phyloP scores from a whole-genome alignment of 2,888 invertebrate species.

The Athrips mouffetella region DNA sequence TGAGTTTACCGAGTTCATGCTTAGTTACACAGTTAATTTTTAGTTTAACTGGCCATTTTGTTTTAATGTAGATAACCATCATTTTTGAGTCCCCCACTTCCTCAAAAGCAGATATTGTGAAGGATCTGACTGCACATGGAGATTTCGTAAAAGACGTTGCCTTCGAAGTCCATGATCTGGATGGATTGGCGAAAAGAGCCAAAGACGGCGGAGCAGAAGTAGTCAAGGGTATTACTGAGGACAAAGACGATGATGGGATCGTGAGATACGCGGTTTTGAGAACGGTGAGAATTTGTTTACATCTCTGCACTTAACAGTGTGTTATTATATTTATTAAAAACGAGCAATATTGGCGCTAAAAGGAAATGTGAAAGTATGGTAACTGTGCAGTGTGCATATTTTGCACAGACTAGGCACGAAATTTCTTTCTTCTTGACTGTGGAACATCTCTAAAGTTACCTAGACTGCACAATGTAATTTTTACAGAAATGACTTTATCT shows the following conservation, averaged over 20 bases:
- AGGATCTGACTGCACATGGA: slow-evolving; percentile 89
- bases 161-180: slow-evolving; percentile 94
- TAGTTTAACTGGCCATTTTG: background rate
- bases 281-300: slow-evolving; percentile 82
- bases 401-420: too few species aligned
- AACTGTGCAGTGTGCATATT: too few species aligned
- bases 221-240: slow-evolving; percentile 90
- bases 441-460: too few species aligned
- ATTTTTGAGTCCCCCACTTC: slow-evolving; percentile 92
- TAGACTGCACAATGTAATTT: too few species aligned
- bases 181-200: slow-evolving; percentile 88
- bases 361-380: too few species aligned
- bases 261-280: slow-evolving; percentile 92
- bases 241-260: slow-evolving; percentile 87
- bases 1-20: too few species aligned
- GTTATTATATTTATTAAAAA: too few species aligned
- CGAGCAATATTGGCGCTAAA: too few species aligned
- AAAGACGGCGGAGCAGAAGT: slow-evolving; percentile 90
- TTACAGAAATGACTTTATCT: too few species aligned
- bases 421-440: too few species aligned
- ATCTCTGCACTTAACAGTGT: too few species aligned
- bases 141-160: slow-evolving; percentile 98
- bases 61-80: slow-evolving; percentile 85
- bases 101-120: slow-evolving; percentile 83
- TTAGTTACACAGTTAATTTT: too few species aligned